Conservation (phyloP, 2,888 invertebrate species). For the Tigriopus californicus region DNA sequence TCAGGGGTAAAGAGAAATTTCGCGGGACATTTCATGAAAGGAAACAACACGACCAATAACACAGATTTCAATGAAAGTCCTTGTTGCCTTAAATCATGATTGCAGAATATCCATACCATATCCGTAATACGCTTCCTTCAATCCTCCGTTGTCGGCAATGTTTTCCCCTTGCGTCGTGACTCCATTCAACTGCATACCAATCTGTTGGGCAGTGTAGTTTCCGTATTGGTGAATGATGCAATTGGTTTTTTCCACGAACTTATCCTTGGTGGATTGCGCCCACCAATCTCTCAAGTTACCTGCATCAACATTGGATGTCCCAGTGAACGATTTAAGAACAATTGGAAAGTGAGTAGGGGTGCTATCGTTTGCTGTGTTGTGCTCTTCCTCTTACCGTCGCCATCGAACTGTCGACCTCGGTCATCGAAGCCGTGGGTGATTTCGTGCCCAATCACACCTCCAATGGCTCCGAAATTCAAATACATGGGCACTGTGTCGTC, state of each 20-base stretch:
- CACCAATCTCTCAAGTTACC: constrained; percentile 89
- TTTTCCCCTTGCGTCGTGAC: constrained; percentile 83
- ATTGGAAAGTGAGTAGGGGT: no score
- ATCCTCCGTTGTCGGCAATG: constrained; percentile 83
- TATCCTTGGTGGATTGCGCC: constrained; percentile 58
- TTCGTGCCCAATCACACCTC: constrained; percentile 77
- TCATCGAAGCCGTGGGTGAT: constrained; percentile 79
- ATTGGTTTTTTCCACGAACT: constrained; percentile 60
- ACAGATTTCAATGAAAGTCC: neutral
- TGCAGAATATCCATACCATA: constrained; percentile 33
- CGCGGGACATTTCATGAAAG: no score
- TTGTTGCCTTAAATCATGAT: no score
- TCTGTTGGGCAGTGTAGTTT: constrained; percentile 62
- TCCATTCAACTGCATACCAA: constrained; percentile 59
- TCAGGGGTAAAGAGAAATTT: no score
- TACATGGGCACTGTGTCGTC: constrained; percentile 67
- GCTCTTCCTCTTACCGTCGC: neutral
- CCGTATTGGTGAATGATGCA: constrained; percentile 87
- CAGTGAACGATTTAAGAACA: no score
- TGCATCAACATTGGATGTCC: neutral
- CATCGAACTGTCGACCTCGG: constrained; percentile 21
- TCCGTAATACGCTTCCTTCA: constrained; percentile 72
- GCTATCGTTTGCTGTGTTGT: no score
- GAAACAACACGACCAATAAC: no score
- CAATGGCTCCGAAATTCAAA: constrained; percentile 79